Evolutionary conservation across 2,797 vertebrate genomes (phyloP).

Genomic region (Microtus californicus): DNA sequence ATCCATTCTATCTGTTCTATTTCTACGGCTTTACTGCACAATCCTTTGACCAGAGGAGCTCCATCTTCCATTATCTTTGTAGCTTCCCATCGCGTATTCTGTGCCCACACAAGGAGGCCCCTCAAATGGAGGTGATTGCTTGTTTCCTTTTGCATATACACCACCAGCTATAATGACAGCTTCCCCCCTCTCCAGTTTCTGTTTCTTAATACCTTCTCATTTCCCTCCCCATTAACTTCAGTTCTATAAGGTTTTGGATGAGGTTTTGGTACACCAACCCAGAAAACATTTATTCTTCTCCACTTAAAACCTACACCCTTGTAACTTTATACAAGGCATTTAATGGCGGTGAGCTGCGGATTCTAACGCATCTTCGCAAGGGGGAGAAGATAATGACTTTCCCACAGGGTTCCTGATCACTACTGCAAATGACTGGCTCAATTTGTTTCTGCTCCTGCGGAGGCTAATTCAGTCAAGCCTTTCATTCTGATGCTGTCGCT

Average conservation of each 20-base stretch:
- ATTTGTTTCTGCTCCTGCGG: not conserved
- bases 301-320: not conserved
- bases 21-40: not conserved
- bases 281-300: slow-evolving; percentile 39
- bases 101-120: not conserved
- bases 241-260: slow-evolving; percentile 24
- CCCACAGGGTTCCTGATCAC: not conserved
- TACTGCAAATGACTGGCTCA: not conserved
- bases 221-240: slow-evolving; percentile 55
- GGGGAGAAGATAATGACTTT: not conserved
- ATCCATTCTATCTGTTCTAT: not conserved
- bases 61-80: slow-evolving; percentile 11
- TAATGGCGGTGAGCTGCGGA: slow-evolving; percentile 8
- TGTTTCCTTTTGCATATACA: slow-evolving; percentile 45
- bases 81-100: slow-evolving; percentile 4
- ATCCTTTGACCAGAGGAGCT: not conserved
- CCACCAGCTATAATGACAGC: not conserved
- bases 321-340: slow-evolving; percentile 56
- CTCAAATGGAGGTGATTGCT: slow-evolving; percentile 2
- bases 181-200: not conserved
- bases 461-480: not conserved
- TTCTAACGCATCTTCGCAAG: not conserved
- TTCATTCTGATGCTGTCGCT: not conserved
- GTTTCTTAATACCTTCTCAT: slow-evolving; percentile 47
- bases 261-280: not conserved